A percentile compares a stretch with the other conserved stretches of the same genome.
Conservation (phyloP, 2,113 vertebrate genomes). For the Podarcis muralis region DNA sequence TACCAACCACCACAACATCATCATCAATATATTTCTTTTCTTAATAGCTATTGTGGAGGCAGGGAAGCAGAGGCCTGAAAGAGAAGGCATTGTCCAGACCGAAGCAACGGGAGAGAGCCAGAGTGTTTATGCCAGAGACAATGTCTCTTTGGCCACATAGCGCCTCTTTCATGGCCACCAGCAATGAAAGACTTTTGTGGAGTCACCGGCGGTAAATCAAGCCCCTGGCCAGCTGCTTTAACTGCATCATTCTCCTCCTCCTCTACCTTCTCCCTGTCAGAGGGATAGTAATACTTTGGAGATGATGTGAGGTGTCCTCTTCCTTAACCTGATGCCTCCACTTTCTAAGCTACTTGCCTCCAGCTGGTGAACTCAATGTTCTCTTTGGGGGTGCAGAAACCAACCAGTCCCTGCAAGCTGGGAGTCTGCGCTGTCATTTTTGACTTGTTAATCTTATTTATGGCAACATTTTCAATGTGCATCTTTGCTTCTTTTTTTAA, state of each 20-base stretch:
- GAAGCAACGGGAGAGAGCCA: background rate
- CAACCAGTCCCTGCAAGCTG: background rate
- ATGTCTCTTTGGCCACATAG: slow-evolving; percentile 70
- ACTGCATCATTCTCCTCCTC: background rate
- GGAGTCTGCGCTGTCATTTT: background rate
- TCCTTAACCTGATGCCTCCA: no score
- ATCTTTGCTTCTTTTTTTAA: background rate
- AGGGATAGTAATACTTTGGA: background rate
- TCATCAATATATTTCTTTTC: background rate
- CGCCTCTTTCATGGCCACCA: slow-evolving; percentile 45
- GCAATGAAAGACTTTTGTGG: background rate
- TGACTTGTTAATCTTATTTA: background rate
- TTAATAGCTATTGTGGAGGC: slow-evolving; percentile 10
- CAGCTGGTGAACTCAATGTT: no score
- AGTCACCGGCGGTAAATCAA: background rate
- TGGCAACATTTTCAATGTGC: background rate
- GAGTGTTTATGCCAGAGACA: slow-evolving; percentile 64
- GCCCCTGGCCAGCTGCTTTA: background rate
- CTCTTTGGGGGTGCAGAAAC: no score
- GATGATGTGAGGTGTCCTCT: no score
- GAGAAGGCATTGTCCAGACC: slow-evolving; percentile 54
- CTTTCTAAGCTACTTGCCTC: no score
- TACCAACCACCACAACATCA: background rate
- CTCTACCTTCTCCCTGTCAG: background rate
- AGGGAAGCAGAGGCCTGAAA: slow-evolving; percentile 23